These are phyloP conservation scores for Helostoma temminkii DNA, from an alignment of 2,797 vertebrate species.

Conservation along the genomic window DNA sequence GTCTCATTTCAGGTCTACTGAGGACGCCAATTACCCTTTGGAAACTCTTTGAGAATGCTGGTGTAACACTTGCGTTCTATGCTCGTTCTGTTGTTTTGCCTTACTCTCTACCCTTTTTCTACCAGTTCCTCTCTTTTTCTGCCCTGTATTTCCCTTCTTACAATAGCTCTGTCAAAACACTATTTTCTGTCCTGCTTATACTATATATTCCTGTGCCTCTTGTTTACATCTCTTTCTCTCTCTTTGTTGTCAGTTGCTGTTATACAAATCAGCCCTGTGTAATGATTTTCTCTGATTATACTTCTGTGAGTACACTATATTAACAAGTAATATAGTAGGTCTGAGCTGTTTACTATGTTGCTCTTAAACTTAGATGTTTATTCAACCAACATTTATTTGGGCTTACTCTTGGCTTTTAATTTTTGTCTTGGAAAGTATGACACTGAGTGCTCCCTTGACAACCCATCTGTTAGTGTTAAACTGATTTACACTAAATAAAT, in stretches of 20 bases:
- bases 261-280: too few relatives aligned
- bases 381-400: too few relatives aligned
- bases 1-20: constrained; percentile 81
- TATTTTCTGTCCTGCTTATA: not conserved
- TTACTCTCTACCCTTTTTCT: constrained; percentile 20
- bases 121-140: constrained; percentile 16
- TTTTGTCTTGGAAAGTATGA: too few relatives aligned
- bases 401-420: too few relatives aligned
- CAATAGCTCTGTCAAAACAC: constrained; percentile 8
- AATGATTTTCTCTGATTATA: too few relatives aligned
- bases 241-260: constrained; percentile 10
- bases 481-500: too few relatives aligned
- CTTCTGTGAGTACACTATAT: too few relatives aligned
- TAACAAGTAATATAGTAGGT: too few relatives aligned
- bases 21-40: constrained; percentile 82
- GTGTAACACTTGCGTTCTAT: constrained; percentile 52
- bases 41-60: constrained; percentile 75
- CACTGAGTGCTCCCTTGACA: too few relatives aligned
- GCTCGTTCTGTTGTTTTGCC: constrained; percentile 38
- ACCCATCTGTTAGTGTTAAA: too few relatives aligned
- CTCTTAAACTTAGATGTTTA: too few relatives aligned
- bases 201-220: not conserved
- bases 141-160: not conserved
- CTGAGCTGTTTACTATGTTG: too few relatives aligned
- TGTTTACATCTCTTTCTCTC: not conserved